phyloP scores from a whole-genome alignment of 2,113 vertebrate genomes.

The Dryoscopus gambensis region DNA sequence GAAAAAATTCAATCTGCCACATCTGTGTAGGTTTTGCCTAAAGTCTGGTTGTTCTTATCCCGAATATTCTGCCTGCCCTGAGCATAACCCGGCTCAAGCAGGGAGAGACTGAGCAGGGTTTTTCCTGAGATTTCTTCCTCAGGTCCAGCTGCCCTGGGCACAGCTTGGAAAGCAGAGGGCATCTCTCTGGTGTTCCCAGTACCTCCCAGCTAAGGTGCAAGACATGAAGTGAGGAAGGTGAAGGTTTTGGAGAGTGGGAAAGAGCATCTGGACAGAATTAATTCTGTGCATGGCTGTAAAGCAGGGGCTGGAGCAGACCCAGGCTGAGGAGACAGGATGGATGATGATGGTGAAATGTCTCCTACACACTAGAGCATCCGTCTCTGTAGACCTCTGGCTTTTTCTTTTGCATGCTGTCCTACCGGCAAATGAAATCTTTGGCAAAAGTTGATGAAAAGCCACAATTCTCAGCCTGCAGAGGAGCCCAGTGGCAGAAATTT shows the following conservation, averaged over 20 bases:
- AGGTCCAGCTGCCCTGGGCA: not conserved
- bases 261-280: not conserved
- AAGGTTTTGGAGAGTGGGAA: not conserved
- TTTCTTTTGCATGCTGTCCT: not conserved
- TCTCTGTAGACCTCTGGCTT: not conserved
- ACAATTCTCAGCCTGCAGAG: not conserved
- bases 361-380: not conserved
- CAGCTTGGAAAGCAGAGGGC: not conserved
- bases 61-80: not conserved
- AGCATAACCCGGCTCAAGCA: not conserved
- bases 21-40: not conserved
- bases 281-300: not conserved
- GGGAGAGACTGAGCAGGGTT: not conserved
- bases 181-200: not conserved
- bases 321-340: not conserved
- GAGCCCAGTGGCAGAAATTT: not conserved
- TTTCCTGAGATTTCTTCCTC: not conserved
- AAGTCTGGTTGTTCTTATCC: not conserved
- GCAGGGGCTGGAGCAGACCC: not conserved
- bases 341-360: not conserved
- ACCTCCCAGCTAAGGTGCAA: not conserved
- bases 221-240: accelerated
- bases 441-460: not conserved
- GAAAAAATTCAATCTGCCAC: not conserved
- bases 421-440: not conserved